Evolutionary conservation across 2,888 invertebrate species (phyloP), one percentile per base, ranked within the genome.

Genomic region (Tenthredo notha): DNA sequence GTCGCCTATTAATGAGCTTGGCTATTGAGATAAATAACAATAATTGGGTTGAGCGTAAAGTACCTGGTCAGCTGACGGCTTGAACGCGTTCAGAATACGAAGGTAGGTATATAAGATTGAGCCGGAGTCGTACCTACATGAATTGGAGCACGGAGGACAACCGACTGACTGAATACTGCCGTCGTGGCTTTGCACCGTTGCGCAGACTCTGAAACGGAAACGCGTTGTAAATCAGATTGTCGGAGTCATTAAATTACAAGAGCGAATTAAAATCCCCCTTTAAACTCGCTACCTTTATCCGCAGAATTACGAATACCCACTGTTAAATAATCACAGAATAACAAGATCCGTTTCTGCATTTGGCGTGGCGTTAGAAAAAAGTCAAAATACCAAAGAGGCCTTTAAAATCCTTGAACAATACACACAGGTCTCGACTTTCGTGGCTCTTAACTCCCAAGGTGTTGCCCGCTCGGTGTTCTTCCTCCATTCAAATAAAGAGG

Each of bases 1-100:
- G 89, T 86, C 89, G 88, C 85, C 86, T 86, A 89, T 89, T 88
- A 88, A 84, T 87, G 85, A 87, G 74, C 87, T 85, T 87, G 86
- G 84, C 88, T 87, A 87, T 89, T 87, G 86, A 87, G 88, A 85
- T 84, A 90, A 90, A 88, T 84, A 84, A 84, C 77, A 84, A 84
- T 84, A 84, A 84, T 84, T 84, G 84, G 84, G 84, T 84, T 84
- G 84, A 75, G 67, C 84, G 77, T 84, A 84, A 77, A 84, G 67
- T 65, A 77, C 77, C 43, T 77, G 47, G 77, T 65, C 72, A 37
- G 43, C 77, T 84, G 84, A 84, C 72, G 61, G 84, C 75, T 77
- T 47, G 84, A 84, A 77, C 67, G 77, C 43, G 75, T 61, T 54
- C 65, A 54, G 43, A 61, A 65, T 83, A 65, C 83, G 83, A 67